phyloP scores from a whole-genome alignment of 2,888 invertebrate species.

The Hypomecis atomaria region DNA sequence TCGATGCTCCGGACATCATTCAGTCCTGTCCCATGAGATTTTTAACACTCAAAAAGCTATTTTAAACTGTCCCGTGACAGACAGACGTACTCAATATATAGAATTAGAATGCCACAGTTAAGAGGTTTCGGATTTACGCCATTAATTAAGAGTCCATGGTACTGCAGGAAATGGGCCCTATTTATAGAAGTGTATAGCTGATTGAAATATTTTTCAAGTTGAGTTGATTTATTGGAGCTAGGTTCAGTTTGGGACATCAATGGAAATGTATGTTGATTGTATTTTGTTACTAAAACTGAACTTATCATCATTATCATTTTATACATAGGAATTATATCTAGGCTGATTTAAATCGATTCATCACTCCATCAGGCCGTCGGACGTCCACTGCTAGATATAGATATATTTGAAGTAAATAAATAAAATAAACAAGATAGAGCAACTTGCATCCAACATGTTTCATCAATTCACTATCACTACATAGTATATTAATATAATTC shows the following conservation, averaged over 20 bases:
- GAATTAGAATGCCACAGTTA: conserved; percentile 48
- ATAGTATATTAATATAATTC: too few relatives aligned
- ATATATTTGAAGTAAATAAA: too few relatives aligned
- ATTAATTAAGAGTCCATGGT: conserved; percentile 40
- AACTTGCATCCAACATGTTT: too few relatives aligned
- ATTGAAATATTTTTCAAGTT: conserved; percentile 40
- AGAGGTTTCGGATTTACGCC: conserved; percentile 46
- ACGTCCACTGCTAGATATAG: too few relatives aligned
- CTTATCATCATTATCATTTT: too few relatives aligned
- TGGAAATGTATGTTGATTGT: conserved; percentile 1
- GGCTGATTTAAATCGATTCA: too few relatives aligned
- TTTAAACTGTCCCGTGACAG: conserved; percentile 44
- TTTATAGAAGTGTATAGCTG: conserved; percentile 41
- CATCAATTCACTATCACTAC: too few relatives aligned
- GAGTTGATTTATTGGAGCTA: conserved; percentile 33
- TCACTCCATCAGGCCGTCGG: too few relatives aligned
- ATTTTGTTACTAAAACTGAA: not conserved
- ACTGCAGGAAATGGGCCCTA: conserved; percentile 44
- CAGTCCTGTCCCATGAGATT: conserved; percentile 24
- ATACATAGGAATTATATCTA: too few relatives aligned
- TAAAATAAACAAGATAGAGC: too few relatives aligned
- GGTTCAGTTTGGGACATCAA: conserved; percentile 23
- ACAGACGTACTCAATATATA: conserved; percentile 45
- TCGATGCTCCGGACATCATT: not conserved
- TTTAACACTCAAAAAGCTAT: conserved; percentile 47